phyloP scores from a whole-genome alignment of 2,797 vertebrate genomes.

The Xerus rutilus region DNA sequence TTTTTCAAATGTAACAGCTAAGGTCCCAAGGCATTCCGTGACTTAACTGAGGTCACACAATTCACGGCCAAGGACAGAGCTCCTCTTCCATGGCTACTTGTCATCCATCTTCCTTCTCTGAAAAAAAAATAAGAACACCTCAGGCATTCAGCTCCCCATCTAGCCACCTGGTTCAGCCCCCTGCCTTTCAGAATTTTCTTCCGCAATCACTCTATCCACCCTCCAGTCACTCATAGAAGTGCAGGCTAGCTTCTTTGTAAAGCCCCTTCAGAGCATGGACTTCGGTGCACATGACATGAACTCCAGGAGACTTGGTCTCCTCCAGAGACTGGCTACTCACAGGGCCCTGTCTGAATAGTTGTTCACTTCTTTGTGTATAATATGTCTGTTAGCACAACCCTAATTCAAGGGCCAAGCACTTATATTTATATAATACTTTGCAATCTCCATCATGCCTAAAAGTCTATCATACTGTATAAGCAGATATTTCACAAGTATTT shows the following conservation, averaged over 20 bases:
- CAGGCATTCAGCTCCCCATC: neutral
- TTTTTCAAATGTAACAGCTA: neutral
- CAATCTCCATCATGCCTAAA: neutral
- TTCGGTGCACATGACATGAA: neutral
- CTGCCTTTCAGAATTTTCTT: neutral
- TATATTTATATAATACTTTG: neutral
- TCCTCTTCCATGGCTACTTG: neutral
- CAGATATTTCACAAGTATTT: neutral
- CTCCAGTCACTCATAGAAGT: neutral
- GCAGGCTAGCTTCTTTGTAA: neutral
- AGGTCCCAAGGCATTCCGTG: neutral
- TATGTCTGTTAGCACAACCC: neutral
- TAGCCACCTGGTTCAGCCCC: neutral
- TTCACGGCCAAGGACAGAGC: neutral
- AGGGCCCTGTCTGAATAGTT: neutral
- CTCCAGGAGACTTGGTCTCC: neutral
- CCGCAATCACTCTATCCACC: neutral
- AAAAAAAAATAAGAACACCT: neutral
- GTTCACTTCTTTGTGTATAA: neutral
- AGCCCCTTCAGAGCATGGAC: fast-evolving
- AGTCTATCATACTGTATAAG: neutral
- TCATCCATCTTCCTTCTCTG: neutral
- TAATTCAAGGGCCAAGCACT: neutral
- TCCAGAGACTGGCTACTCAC: neutral
- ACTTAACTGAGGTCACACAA: neutral